These are phyloP conservation scores for Drosophila sp. DNA, from an alignment of 1,140 invertebrate species.

Conservation along the genomic window DNA sequence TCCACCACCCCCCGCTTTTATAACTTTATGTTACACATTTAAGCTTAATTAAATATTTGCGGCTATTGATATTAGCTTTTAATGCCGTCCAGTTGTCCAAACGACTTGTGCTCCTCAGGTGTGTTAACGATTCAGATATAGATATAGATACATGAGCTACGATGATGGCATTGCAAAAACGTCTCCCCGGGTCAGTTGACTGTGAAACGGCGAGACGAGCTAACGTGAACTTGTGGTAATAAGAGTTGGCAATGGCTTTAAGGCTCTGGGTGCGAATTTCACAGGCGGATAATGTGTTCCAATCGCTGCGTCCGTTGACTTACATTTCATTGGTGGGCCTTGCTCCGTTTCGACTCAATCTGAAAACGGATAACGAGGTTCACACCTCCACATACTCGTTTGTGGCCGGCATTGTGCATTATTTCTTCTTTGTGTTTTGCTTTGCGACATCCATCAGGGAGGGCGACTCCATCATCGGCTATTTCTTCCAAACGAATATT, in stretches of 20 bases:
- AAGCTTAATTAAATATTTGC: constrained; percentile 81
- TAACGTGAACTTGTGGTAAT: constrained; percentile 31
- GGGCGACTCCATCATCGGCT: constrained; percentile 80
- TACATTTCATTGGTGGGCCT: constrained; percentile 76
- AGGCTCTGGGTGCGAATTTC: constrained; percentile 73
- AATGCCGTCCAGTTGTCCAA: constrained; percentile 48
- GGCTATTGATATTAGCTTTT: constrained; percentile 67
- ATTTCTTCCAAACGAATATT: constrained; percentile 82
- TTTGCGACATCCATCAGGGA: constrained; percentile 64
- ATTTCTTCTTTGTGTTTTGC: constrained; percentile 75
- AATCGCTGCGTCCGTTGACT: constrained; percentile 71
- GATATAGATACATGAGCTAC: constrained; percentile 32
- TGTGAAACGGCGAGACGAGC: constrained; percentile 44
- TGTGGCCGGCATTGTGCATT: constrained; percentile 72
- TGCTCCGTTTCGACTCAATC: constrained; percentile 73
- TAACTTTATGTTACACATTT: constrained; percentile 33
- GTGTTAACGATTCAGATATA: constrained; percentile 64
- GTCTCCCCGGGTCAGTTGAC: constrained; percentile 55
- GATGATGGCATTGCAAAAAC: constrained; percentile 40
- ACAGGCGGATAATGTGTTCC: constrained; percentile 80
- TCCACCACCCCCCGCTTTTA: not conserved
- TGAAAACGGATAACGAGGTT: constrained; percentile 72
- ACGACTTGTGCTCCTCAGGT: constrained; percentile 35
- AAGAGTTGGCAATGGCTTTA: constrained; percentile 48
- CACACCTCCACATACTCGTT: constrained; percentile 74